These are phyloP conservation scores for Physella acuta DNA, from an alignment of 1,140 invertebrate species.

Conservation along the genomic window DNA sequence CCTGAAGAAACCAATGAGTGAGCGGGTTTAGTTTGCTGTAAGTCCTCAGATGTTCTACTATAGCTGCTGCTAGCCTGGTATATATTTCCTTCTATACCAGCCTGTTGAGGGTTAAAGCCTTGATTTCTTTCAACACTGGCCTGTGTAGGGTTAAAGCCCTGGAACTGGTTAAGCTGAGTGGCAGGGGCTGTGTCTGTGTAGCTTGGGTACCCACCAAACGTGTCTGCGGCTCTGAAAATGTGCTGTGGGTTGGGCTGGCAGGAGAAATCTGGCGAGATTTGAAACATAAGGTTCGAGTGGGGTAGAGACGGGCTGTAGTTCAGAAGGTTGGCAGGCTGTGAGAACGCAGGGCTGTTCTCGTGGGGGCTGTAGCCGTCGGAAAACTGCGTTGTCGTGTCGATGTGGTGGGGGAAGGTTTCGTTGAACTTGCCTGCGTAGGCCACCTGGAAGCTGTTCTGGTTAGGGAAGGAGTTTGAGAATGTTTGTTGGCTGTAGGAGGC, in stretches of 20 bases:
- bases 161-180: too few species aligned
- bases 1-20: too few species aligned
- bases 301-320: neutral
- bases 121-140: too few species aligned
- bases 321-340: neutral
- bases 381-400: neutral
- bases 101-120: too few species aligned
- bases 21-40: too few species aligned
- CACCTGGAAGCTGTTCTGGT: neutral
- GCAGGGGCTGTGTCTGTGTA: too few species aligned
- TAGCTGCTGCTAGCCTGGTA: too few species aligned
- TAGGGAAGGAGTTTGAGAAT: conserved; percentile 6
- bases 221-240: neutral
- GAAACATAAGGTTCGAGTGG: conserved; percentile 2
- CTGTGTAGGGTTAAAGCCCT: too few species aligned
- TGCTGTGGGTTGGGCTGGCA: conserved; percentile 8
- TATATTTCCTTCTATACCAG: too few species aligned
- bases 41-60: too few species aligned
- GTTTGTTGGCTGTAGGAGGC: neutral
- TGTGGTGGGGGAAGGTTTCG: neutral
- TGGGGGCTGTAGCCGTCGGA: neutral
- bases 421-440: neutral
- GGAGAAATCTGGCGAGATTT: conserved; percentile 2
- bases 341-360: neutral
- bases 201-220: neutral